phyloP scores from a whole-genome alignment of 1,140 invertebrate species.

The Dysdera silvatica region DNA sequence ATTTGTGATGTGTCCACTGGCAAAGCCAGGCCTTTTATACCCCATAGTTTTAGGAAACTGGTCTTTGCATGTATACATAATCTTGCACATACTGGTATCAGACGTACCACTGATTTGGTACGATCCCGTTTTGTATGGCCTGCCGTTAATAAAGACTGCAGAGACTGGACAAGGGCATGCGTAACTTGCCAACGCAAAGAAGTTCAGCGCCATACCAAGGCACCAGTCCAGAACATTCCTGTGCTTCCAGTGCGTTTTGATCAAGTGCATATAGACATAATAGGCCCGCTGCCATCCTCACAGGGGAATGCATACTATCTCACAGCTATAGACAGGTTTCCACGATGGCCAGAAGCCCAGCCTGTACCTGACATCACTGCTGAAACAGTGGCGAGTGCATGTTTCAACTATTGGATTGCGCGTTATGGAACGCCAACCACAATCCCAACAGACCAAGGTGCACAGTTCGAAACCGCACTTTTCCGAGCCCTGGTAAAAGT shows the following conservation, averaged over 20 bases:
- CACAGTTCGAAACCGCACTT: no score
- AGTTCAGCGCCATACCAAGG: constrained; percentile 16
- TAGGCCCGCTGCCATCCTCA: constrained; percentile 44
- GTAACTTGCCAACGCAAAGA: constrained; percentile 15
- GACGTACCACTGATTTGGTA: constrained; percentile 6
- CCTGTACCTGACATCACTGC: constrained; percentile 41
- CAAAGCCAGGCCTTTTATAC: background rate
- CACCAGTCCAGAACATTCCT: background rate
- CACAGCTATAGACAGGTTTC: constrained; percentile 45
- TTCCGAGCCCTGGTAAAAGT: no score
- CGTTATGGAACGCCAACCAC: no score
- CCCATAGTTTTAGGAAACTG: background rate
- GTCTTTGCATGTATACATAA: constrained; percentile 8
- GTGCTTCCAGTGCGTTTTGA: constrained; percentile 33
- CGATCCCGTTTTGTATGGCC: constrained; percentile 9
- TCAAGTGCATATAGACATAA: constrained; percentile 48
- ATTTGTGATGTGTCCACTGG: background rate
- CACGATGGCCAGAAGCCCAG: constrained; percentile 44
- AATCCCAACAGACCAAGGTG: no score
- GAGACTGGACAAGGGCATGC: background rate
- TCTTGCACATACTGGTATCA: constrained; percentile 2
- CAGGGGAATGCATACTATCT: constrained; percentile 41
- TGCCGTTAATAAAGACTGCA: background rate
- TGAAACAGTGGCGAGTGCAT: constrained; percentile 36
- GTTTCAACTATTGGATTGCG: no score